A percentile compares a stretch with the other conserved stretches of the same genome.
Conservation (phyloP, 2,888 invertebrate genomes). For the Oscheius sp. region DNA sequence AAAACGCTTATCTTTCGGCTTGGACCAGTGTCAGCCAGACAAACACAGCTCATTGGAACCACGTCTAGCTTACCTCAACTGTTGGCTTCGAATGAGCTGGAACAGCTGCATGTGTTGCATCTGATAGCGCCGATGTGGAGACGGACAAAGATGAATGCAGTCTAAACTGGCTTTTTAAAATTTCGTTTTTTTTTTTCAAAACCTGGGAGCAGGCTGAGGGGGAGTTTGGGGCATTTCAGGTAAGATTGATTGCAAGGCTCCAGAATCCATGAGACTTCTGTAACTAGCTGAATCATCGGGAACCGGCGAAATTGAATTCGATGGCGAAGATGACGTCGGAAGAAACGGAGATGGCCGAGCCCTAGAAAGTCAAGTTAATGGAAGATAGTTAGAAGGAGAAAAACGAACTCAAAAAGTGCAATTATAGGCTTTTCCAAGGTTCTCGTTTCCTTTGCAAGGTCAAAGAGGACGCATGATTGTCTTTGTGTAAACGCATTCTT, state of each 20-base stretch:
- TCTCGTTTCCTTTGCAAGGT: background rate
- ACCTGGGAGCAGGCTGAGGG: constrained; percentile 43
- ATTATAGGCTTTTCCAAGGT: background rate
- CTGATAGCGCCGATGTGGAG: constrained; percentile 49
- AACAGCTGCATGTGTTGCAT: constrained; percentile 24
- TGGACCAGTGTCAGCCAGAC: background rate
- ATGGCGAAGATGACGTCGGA: constrained; percentile 35
- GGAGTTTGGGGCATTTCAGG: constrained; percentile 40
- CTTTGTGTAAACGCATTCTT: too few species aligned
- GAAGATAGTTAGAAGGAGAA: background rate
- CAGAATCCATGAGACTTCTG: constrained; percentile 49
- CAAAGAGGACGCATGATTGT: too few species aligned
- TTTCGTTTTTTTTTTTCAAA: too few species aligned
- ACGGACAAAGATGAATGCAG: constrained; percentile 41
- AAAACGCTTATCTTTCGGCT: too few species aligned
- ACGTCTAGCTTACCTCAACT: constrained; percentile 45
- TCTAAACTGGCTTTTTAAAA: constrained; percentile 43
- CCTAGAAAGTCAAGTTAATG: constrained; percentile 24
- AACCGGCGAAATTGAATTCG: constrained; percentile 32
- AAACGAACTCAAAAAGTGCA: too few species aligned
- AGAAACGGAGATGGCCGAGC: constrained; percentile 48
- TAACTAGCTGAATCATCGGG: constrained; percentile 40
- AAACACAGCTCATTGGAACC: background rate
- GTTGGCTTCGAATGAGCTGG: constrained; percentile 48
- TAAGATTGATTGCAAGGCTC: constrained; percentile 47